phyloP scores from a whole-genome alignment of 2,888 invertebrate species.

The Drosophila borealis region DNA sequence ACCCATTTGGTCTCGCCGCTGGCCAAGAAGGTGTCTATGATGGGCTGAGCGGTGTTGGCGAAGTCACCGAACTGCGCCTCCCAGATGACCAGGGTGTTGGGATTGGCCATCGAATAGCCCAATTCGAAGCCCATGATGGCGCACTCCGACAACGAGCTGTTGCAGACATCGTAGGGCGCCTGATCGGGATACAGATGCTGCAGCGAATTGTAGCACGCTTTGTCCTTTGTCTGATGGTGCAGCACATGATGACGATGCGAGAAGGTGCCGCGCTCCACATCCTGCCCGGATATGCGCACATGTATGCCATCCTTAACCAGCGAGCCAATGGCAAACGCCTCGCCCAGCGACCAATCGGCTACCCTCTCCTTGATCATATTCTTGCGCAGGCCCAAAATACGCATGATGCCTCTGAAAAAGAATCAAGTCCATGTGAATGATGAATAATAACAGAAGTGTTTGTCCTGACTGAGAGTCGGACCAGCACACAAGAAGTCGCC shows the following conservation, averaged over 20 bases:
- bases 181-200: conserved; percentile 97
- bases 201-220: conserved; percentile 92
- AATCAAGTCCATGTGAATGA: too few species aligned
- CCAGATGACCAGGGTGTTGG: conserved; percentile 97
- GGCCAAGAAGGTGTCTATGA: conserved; percentile 95
- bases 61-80: conserved; percentile 99
- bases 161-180: conserved; percentile 98
- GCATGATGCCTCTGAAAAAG: conserved; percentile 88
- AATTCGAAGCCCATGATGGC: conserved; percentile 95
- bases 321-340: conserved; percentile 98
- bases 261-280: conserved; percentile 99
- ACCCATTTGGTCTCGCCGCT: conserved; percentile 99
- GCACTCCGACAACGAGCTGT: conserved; percentile 98
- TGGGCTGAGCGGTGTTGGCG: conserved; percentile 99
- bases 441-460: too few species aligned
- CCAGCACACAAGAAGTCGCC: too few species aligned
- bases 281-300: conserved; percentile 96
- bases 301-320: conserved; percentile 98
- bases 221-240: conserved; percentile 98
- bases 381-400: conserved; percentile 94
- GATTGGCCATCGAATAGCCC: conserved; percentile 98
- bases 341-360: conserved; percentile 98
- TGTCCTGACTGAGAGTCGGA: too few species aligned
- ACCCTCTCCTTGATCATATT: conserved; percentile 94
- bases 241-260: conserved; percentile 97